Percentiles rank a stretch among this genome's conserved stretches.
phyloP scores from a whole-genome alignment of 2,113 vertebrate genomes.

The Myotis yumanensis region DNA sequence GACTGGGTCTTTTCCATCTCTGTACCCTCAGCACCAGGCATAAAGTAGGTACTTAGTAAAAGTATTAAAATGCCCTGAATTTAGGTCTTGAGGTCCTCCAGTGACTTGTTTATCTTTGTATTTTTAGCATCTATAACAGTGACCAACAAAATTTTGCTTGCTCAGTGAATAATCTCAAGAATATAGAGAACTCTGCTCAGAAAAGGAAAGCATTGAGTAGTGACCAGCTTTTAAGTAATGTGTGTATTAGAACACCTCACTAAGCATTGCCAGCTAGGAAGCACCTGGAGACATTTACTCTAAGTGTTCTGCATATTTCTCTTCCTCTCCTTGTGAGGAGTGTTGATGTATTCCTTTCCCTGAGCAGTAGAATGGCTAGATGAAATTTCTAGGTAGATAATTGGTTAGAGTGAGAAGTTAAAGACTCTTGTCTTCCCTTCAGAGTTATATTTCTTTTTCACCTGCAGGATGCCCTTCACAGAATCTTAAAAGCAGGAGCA shows the following conservation, averaged over 20 bases:
- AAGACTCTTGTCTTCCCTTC: not conserved
- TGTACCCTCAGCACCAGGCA: not conserved
- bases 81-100: not conserved
- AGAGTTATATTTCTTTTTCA: not conserved
- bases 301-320: not conserved
- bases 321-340: not conserved
- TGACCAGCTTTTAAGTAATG: not conserved
- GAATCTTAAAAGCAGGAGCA: not conserved
- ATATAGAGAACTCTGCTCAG: not conserved
- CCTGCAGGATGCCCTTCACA: not conserved
- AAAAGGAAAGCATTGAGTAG: not conserved
- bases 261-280: not conserved
- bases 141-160: not conserved
- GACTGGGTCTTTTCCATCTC: not conserved
- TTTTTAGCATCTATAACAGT: not conserved
- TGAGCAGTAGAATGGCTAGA: not conserved
- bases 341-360: not conserved
- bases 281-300: not conserved
- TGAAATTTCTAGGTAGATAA: constrained; percentile 1
- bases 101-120: not conserved
- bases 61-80: not conserved
- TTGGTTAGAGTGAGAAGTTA: not conserved
- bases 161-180: not conserved
- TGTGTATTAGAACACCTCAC: not conserved
- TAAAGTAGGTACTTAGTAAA: not conserved